A percentile compares a stretch with the other conserved stretches of the same genome.
Evolutionary conservation across 2,888 invertebrate species (phyloP).

Genomic region (Synanthedon myopaeformis): DNA sequence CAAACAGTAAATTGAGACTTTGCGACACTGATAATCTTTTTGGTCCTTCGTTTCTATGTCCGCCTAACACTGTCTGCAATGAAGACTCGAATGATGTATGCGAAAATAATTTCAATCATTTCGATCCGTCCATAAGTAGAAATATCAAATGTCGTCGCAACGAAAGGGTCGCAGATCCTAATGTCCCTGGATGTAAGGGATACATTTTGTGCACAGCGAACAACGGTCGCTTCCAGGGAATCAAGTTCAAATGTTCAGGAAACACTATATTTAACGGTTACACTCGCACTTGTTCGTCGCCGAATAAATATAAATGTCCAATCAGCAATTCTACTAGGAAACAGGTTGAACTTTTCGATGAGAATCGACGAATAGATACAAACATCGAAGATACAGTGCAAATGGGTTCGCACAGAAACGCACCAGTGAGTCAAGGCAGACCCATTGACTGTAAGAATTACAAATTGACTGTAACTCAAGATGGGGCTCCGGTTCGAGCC

Average conservation of each 20-base stretch:
- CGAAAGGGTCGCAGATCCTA: constrained; percentile 54
- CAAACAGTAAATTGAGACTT: constrained; percentile 34
- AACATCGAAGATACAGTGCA: constrained; percentile 9
- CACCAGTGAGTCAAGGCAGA: constrained; percentile 10
- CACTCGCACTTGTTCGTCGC: constrained; percentile 48
- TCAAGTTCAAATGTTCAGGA: constrained; percentile 57
- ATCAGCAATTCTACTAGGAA: constrained; percentile 29
- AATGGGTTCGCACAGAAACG: background rate
- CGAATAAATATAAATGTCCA: constrained; percentile 50
- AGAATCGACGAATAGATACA: constrained; percentile 21
- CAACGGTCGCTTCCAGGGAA: constrained; percentile 52
- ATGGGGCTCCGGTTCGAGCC: constrained; percentile 31
- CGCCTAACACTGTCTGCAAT: constrained; percentile 48
- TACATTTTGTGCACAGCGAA: constrained; percentile 59
- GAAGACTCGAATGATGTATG: constrained; percentile 57
- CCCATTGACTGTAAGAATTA: constrained; percentile 60
- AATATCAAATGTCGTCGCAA: constrained; percentile 41
- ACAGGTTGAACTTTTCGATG: constrained; percentile 21
- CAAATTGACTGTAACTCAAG: constrained; percentile 50
- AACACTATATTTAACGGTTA: constrained; percentile 53
- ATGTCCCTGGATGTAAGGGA: constrained; percentile 53
- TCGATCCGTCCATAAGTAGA: constrained; percentile 40
- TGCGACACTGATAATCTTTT: constrained; percentile 42
- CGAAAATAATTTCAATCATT: constrained; percentile 40
- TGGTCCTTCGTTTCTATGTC: constrained; percentile 52